Conservation (phyloP, 1,140 invertebrate genomes). For the Muscidifurax raptorellus region DNA sequence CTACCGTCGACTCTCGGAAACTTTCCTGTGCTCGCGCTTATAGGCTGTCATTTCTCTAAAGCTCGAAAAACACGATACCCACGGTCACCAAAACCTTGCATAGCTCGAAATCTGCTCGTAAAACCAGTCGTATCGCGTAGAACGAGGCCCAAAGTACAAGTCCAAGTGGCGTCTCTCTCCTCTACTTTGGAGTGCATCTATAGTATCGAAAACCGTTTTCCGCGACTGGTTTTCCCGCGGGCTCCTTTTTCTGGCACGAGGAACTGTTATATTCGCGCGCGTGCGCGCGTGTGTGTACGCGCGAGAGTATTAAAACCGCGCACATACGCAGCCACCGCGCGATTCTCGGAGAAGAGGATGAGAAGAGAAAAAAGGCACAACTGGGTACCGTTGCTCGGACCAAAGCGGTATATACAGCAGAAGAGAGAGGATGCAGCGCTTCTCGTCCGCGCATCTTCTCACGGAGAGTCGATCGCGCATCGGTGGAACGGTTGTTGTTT, state of each 20-base stretch:
- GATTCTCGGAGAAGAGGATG: neutral
- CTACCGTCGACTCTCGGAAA: too few relatives aligned
- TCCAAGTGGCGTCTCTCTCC: neutral
- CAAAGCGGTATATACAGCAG: neutral
- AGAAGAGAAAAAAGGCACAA: conserved; percentile 7
- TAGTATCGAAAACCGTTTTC: conserved; percentile 31
- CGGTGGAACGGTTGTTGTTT: too few relatives aligned
- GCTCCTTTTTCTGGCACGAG: conserved; percentile 37
- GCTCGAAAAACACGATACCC: too few relatives aligned
- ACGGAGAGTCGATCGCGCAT: neutral
- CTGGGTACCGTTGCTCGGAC: conserved; percentile 33
- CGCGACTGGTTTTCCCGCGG: conserved; percentile 11
- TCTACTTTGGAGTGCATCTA: neutral
- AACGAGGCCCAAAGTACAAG: neutral
- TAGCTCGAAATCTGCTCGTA: too few relatives aligned
- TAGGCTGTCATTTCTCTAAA: too few relatives aligned
- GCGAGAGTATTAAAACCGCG: conserved; percentile 17
- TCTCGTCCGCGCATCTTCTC: neutral
- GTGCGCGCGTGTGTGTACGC: neutral
- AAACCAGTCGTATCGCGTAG: too few relatives aligned
- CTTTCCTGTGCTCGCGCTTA: too few relatives aligned
- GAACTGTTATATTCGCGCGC: conserved; percentile 36
- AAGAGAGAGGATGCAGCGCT: neutral
- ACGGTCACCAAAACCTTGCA: too few relatives aligned
- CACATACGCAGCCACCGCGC: neutral